These are phyloP conservation scores for Darevskia nairensis DNA, from an alignment of 2,797 vertebrate genomes.

Conservation along the genomic window DNA sequence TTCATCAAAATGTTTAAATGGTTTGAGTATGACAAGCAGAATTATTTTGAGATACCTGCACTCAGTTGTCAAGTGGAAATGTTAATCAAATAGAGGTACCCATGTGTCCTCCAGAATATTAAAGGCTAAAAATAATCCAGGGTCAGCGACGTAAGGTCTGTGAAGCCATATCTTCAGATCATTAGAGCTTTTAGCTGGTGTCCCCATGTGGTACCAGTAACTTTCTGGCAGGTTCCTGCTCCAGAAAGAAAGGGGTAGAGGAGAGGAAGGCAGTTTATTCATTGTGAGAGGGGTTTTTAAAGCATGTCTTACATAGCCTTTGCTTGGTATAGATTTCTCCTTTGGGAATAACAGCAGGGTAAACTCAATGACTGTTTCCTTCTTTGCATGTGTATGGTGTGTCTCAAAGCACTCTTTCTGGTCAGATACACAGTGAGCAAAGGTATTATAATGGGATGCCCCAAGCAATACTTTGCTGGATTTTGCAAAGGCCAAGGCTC, in stretches of 20 bases:
- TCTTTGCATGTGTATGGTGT: neutral
- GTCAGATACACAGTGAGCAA: neutral
- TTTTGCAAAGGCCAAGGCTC: neutral
- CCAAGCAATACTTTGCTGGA: neutral
- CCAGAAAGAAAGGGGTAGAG: neutral
- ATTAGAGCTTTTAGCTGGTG: neutral
- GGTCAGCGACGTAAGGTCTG: neutral
- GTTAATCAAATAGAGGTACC: slow-evolving; percentile 57
- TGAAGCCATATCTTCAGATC: neutral
- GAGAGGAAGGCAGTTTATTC: neutral
- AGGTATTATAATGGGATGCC: neutral
- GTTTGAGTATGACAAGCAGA: slow-evolving; percentile 62
- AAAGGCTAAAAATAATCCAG: slow-evolving; percentile 33
- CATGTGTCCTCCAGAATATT: slow-evolving; percentile 44
- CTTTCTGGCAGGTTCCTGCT: neutral
- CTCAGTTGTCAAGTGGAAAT: slow-evolving; percentile 58
- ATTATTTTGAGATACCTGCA: slow-evolving; percentile 58
- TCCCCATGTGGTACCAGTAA: neutral
- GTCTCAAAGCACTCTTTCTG: neutral
- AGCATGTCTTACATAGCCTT: neutral
- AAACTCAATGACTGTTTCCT: no score
- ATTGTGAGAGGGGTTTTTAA: neutral
- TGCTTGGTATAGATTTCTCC: neutral
- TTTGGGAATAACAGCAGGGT: no score
- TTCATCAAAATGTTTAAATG: slow-evolving; percentile 58